phyloP scores from a whole-genome alignment of 2,888 invertebrate genomes.

The Acanthacorydalis orientalis region DNA sequence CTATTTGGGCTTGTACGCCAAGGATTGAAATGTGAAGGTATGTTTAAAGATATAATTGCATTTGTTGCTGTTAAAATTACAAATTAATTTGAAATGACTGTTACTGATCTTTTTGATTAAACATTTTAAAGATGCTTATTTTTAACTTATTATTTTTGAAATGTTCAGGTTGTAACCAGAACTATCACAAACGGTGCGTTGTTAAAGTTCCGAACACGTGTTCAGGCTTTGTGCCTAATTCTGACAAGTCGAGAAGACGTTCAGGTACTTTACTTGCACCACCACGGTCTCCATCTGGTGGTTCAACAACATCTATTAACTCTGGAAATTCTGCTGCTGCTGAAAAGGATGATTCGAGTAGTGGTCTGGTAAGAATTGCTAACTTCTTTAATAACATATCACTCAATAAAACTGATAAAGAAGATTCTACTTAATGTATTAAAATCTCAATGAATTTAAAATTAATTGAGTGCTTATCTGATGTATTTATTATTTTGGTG shows the following conservation, averaged over 20 bases:
- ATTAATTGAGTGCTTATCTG: too few species aligned
- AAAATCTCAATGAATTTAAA: too few species aligned
- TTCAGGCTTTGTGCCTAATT: conserved; percentile 31
- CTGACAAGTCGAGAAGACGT: conserved; percentile 24
- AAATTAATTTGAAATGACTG: neutral
- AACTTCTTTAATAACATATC: conserved; percentile 23
- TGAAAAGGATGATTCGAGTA: conserved; percentile 27
- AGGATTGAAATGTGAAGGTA: conserved; percentile 98
- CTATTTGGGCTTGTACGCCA: conserved; percentile 95
- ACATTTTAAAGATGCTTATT: neutral
- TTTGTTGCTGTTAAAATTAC: neutral
- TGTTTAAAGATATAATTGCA: conserved; percentile 7
- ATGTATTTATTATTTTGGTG: too few species aligned
- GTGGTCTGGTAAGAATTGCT: conserved; percentile 58
- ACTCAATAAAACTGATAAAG: conserved; percentile 7
- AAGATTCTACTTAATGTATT: neutral
- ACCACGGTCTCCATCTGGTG: conserved; percentile 58
- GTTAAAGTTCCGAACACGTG: conserved; percentile 98
- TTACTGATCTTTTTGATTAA: neutral
- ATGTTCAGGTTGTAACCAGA: conserved; percentile 79
- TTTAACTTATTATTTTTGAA: conserved; percentile 2
- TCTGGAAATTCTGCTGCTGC: conserved; percentile 32
- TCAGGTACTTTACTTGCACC: conserved; percentile 31
- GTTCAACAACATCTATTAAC: conserved; percentile 47
- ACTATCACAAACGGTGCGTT: conserved; percentile 95